Base-by-base conservation (phyloP, 2,797 vertebrate species). In the Pithecia hirsuta region DNA sequence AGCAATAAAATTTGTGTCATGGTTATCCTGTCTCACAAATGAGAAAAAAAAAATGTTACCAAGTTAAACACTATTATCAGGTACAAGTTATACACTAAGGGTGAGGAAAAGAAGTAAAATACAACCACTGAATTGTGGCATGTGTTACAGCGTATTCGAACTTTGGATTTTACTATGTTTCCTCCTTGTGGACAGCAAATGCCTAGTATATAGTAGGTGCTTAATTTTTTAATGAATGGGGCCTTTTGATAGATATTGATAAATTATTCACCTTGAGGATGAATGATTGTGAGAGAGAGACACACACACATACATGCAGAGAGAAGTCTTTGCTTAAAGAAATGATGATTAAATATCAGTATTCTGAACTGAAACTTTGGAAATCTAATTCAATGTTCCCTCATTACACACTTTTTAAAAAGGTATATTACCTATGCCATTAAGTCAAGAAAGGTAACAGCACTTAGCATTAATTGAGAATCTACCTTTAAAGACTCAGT, bases 301-400 rank as follows among this genome's bases (percentile, higher is more conserved):
- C 26, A 67, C 15, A 64, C 61, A 64, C 30, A 64, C 7, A 67
- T 67, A 67, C 15, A 33, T 67, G 28, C 30, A 64, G 6, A 64
- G 30, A 64, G 30, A 64, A 12, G 24, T 57, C 8, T 93, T 89
- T 92, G 36, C 74, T 95, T 96, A 81, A 88, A 95, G 48, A 88
- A 72, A 96, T 44, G 17, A 78, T 46, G 11, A 86, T 84, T 94
- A 87, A 90, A 70, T 59, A 92, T 41, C 85, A 93, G 48, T 44
- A 90, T 78, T 95, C 33, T 82, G 50, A 89, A 90, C 20, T 55
- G 36, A 61, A 94, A 88, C 46, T 70, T 92, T 28, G 50, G 20
- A 91, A 96, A 75, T 76, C 52, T 95, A 95, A 94, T 39, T 86
- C 30, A 72, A 33, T 26, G 33, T 52, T 89, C 4, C 41, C 41